Conservation (phyloP, 1,140 invertebrate genomes). For the Cephus cinctus region DNA sequence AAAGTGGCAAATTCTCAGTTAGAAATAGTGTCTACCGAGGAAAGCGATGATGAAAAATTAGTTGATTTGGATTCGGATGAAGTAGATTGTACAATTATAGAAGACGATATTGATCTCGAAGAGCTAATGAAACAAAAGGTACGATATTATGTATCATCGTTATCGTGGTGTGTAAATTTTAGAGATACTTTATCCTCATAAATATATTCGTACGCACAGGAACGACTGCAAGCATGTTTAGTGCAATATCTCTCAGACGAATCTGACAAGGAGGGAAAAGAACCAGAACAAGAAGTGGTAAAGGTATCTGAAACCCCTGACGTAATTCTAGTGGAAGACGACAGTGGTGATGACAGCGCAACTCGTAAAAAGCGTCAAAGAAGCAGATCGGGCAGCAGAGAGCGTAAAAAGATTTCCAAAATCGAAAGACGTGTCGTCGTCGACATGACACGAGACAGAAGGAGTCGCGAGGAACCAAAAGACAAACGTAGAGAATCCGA, state of each 20-base stretch:
- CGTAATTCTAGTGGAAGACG: conserved; percentile 51
- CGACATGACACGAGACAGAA: conserved; percentile 49
- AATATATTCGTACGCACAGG: conserved; percentile 41
- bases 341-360: conserved; percentile 40
- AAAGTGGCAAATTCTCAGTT: conserved; percentile 45
- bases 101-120: conserved; percentile 84
- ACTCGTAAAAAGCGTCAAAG: conserved; percentile 36
- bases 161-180: too few relatives aligned
- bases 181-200: too few relatives aligned
- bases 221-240: conserved; percentile 60
- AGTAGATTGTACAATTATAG: conserved; percentile 72
- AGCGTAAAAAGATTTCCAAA: conserved; percentile 44
- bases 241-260: conserved; percentile 54
- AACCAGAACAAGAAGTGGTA: conserved; percentile 18
- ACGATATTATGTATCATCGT: conserved; percentile 9
- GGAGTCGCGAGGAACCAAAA: conserved; percentile 35
- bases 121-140: conserved; percentile 88
- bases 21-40: conserved; percentile 70
- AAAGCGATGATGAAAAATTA: conserved; percentile 65
- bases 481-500: conserved; percentile 43
- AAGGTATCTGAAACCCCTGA: conserved; percentile 41
- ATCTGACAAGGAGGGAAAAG: conserved; percentile 45
- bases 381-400: conserved; percentile 41
- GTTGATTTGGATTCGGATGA: conserved; percentile 72
- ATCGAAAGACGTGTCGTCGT: conserved; percentile 47